Percentiles rank a stretch among this genome's conserved stretches.
Evolutionary conservation across 2,888 invertebrate genomes (phyloP).

Genomic region (Masnerella sp.): DNA sequence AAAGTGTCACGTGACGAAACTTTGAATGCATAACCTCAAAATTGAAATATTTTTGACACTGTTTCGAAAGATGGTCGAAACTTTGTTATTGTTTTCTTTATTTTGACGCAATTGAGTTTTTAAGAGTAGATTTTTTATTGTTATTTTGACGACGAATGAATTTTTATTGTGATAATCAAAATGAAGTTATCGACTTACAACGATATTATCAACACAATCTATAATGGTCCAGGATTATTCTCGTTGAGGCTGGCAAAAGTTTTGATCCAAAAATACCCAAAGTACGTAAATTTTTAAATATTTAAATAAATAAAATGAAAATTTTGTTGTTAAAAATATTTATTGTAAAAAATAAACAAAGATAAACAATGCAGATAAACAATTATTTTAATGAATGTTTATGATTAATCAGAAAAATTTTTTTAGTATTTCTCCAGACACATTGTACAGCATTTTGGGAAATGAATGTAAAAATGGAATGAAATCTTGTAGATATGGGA

Average conservation of each 20-base stretch:
- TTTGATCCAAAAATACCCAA: conserved; percentile 80
- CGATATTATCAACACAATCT: conserved; percentile 80
- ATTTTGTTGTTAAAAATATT: neutral
- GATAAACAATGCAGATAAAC: neutral
- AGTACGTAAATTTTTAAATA: neutral
- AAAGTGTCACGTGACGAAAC: neutral
- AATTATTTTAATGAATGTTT: neutral
- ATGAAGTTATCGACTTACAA: conserved; percentile 78
- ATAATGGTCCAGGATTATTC: conserved; percentile 79
- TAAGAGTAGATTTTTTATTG: too few relatives aligned
- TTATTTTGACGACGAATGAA: neutral
- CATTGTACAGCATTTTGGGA: conserved; percentile 83
- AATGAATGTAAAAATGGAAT: conserved; percentile 83
- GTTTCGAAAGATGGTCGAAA: too few relatives aligned
- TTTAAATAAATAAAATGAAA: conserved; percentile 1
- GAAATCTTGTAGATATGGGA: conserved; percentile 81
- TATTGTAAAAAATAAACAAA: neutral
- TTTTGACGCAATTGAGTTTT: too few relatives aligned
- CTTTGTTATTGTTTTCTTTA: too few relatives aligned
- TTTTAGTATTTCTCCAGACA: conserved; percentile 61
- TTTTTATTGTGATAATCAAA: conserved; percentile 19
- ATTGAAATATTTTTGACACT: neutral
- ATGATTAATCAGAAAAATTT: neutral
- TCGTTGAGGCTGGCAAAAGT: conserved; percentile 81
- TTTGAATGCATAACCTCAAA: neutral